Conservation (phyloP, 2,888 invertebrate genomes). For the Parnassius smintheus region DNA sequence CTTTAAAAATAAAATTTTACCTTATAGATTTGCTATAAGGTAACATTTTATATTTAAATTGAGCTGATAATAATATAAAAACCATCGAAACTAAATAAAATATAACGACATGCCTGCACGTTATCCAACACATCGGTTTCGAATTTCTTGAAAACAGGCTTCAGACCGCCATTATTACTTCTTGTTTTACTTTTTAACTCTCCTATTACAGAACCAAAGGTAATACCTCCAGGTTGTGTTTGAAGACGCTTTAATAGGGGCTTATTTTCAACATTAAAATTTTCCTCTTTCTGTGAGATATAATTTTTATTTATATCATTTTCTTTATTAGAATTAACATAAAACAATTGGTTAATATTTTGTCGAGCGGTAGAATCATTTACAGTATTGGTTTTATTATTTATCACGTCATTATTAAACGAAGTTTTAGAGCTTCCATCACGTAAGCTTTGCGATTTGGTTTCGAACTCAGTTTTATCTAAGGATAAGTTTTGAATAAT, state of each 20-base stretch:
- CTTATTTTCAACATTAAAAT: slow-evolving; percentile 41
- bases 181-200: slow-evolving; percentile 70
- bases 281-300: slow-evolving; percentile 17
- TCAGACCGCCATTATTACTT: slow-evolving; percentile 60
- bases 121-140: slow-evolving; percentile 56
- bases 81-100: too few species aligned
- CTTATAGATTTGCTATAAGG: too few species aligned
- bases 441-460: slow-evolving; percentile 31
- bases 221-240: slow-evolving; percentile 62
- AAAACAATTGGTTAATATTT: slow-evolving; percentile 28
- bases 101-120: slow-evolving; percentile 55
- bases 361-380: slow-evolving; percentile 40
- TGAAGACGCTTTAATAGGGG: slow-evolving; percentile 55
- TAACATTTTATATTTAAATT: too few species aligned
- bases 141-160: slow-evolving; percentile 74
- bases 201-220: slow-evolving; percentile 73
- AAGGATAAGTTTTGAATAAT: slow-evolving; percentile 71
- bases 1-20: too few species aligned
- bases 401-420: slow-evolving; percentile 40
- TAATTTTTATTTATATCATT: slow-evolving; percentile 15
- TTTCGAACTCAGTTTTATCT: slow-evolving; percentile 49
- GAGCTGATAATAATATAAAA: too few species aligned
- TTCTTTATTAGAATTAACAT: slow-evolving; percentile 21
- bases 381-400: slow-evolving; percentile 47
- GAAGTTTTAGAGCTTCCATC: slow-evolving; percentile 37